A percentile compares a stretch with the other conserved stretches of the same genome.
These are phyloP conservation scores for Coturnix japonica DNA, from an alignment of 2,113 vertebrate species.

Conservation along the genomic window DNA sequence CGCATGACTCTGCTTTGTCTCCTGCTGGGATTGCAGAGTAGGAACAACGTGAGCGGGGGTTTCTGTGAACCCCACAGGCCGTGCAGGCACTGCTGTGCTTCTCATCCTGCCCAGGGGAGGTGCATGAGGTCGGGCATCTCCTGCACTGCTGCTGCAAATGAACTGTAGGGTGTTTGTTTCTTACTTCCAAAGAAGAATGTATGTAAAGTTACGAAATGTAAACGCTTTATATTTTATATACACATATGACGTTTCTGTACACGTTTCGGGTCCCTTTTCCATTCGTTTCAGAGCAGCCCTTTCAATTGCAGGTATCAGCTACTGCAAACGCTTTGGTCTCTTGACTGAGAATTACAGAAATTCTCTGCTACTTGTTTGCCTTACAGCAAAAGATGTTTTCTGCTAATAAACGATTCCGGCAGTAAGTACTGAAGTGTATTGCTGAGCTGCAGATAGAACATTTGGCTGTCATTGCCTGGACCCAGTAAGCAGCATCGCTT, in stretches of 20 bases:
- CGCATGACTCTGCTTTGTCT: background rate
- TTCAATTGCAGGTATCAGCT: background rate
- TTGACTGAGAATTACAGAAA: background rate
- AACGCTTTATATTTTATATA: constrained; percentile 39
- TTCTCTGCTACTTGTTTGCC: constrained; percentile 28
- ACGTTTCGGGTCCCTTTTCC: background rate
- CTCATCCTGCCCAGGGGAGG: background rate
- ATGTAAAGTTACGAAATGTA: background rate
- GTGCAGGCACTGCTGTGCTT: background rate
- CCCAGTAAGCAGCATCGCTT: background rate
- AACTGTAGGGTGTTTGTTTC: background rate
- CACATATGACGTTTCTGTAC: background rate
- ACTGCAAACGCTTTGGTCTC: background rate
- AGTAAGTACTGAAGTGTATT: background rate
- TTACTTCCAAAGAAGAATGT: background rate
- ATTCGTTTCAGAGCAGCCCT: background rate
- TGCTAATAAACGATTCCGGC: constrained; percentile 49
- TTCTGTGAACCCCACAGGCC: background rate
- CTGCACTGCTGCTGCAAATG: background rate
- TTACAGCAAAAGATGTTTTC: constrained; percentile 45
- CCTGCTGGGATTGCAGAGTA: background rate
- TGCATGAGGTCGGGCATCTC: background rate
- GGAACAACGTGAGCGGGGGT: background rate
- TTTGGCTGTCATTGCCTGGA: background rate
- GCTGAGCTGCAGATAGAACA: background rate